Evolutionary conservation across 2,888 invertebrate genomes (phyloP).

Genomic region (Hofmannophila pseudospretella): DNA sequence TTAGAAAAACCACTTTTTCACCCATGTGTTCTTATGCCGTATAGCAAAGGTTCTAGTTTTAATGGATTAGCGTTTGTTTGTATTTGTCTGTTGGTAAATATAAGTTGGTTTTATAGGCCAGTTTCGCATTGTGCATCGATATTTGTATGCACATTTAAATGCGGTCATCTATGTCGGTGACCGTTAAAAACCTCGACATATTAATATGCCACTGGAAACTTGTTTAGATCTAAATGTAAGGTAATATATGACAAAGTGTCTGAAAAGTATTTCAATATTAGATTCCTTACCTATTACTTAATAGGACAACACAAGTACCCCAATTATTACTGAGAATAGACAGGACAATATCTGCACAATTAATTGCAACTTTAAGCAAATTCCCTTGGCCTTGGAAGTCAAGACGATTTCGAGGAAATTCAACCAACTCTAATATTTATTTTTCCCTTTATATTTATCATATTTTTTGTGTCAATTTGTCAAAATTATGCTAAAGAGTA

Average conservation of each 20-base stretch:
- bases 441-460: too few species aligned
- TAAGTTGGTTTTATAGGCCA: slow-evolving; percentile 40
- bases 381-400: too few species aligned
- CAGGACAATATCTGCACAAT: too few species aligned
- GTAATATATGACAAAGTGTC: too few species aligned
- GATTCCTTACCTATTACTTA: too few species aligned
- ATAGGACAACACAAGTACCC: too few species aligned
- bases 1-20: slow-evolving; percentile 8
- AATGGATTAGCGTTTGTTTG: slow-evolving; percentile 5
- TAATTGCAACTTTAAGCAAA: too few species aligned
- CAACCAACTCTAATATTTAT: not conserved
- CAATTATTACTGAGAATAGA: too few species aligned
- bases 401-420: not conserved
- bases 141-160: slow-evolving; percentile 75
- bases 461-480: not conserved
- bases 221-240: not conserved
- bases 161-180: slow-evolving; percentile 61
- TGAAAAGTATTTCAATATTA: too few species aligned
- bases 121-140: slow-evolving; percentile 68
- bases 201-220: slow-evolving; percentile 28
- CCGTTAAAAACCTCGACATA: slow-evolving; percentile 40
- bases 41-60: slow-evolving; percentile 23
- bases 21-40: slow-evolving; percentile 15
- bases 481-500: not conserved
- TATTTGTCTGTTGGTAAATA: slow-evolving; percentile 16